Evolutionary conservation across 2,888 invertebrate species (phyloP).

Genomic region (Neoaliturus tenellus): DNA sequence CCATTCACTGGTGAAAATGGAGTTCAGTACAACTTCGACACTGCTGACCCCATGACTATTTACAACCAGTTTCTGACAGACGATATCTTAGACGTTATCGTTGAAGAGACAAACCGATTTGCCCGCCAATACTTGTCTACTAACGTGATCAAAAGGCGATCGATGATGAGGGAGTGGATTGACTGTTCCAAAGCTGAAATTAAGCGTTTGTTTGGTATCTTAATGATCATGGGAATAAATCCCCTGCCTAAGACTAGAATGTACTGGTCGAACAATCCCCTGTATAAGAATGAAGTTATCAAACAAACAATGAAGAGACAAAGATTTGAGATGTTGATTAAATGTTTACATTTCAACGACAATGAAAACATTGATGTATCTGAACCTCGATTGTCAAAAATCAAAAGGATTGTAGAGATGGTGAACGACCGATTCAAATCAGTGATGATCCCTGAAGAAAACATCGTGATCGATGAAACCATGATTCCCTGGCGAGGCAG

Average conservation of each 20-base stretch:
- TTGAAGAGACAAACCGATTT: slow-evolving; percentile 63
- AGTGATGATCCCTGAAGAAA: slow-evolving; percentile 63
- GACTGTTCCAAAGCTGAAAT: slow-evolving; percentile 60
- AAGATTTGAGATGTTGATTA: slow-evolving; percentile 63
- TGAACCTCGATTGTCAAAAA: slow-evolving; percentile 58
- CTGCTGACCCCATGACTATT: slow-evolving; percentile 55
- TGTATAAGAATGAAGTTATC: slow-evolving; percentile 62
- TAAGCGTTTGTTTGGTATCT: slow-evolving; percentile 61
- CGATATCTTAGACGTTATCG: slow-evolving; percentile 59
- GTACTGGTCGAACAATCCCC: slow-evolving; percentile 62
- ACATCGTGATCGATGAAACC: slow-evolving; percentile 66
- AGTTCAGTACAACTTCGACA: slow-evolving; percentile 60
- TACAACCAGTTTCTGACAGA: slow-evolving; percentile 58
- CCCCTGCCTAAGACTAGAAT: slow-evolving; percentile 60
- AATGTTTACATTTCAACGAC: slow-evolving; percentile 61
- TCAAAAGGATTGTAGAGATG: slow-evolving; percentile 58
- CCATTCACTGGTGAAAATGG: slow-evolving; percentile 60
- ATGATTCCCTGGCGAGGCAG: slow-evolving; percentile 66
- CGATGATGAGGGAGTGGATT: background rate
- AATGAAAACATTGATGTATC: slow-evolving; percentile 48
- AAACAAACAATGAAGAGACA: slow-evolving; percentile 61
- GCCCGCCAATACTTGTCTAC: slow-evolving; percentile 64
- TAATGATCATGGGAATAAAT: slow-evolving; percentile 63
- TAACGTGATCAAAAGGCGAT: slow-evolving; percentile 45
- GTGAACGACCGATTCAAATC: slow-evolving; percentile 61